Conservation (phyloP, 2,888 invertebrate genomes). For the Sinohyriopsis cumingii region DNA sequence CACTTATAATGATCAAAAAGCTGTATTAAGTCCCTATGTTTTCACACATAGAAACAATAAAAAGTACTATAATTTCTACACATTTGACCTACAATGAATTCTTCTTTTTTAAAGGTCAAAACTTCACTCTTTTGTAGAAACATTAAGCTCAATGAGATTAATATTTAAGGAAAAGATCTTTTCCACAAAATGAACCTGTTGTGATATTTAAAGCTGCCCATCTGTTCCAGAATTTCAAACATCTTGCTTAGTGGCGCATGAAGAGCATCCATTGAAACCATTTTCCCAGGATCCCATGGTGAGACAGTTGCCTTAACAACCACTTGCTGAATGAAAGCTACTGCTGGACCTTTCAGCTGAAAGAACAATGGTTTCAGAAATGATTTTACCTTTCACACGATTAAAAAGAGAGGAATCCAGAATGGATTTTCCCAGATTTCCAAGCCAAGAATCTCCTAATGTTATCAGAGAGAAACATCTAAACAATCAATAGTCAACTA, state of each 20-base stretch:
- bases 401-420: not conserved
- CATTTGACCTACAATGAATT: too few relatives aligned
- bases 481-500: too few relatives aligned
- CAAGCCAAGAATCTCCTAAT: too few relatives aligned
- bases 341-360: constrained; percentile 74
- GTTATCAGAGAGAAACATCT: too few relatives aligned
- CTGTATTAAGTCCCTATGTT: too few relatives aligned
- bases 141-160: not conserved
- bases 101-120: too few relatives aligned
- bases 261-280: constrained; percentile 91
- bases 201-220: constrained; percentile 86
- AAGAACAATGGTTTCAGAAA: constrained; percentile 4
- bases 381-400: not conserved
- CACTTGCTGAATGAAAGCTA: constrained; percentile 74
- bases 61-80: too few relatives aligned
- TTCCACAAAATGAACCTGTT: constrained; percentile 76
- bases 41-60: too few relatives aligned
- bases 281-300: constrained; percentile 85
- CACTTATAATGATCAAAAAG: too few relatives aligned
- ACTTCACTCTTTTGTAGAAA: not conserved
- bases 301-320: constrained; percentile 79
- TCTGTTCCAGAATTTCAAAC: constrained; percentile 88
- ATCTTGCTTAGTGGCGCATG: constrained; percentile 91
- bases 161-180: constrained; percentile 1
- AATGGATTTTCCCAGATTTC: not conserved